Evolutionary conservation across 2,113 vertebrate genomes (phyloP).

Genomic region (Mionectes macconnelli): DNA sequence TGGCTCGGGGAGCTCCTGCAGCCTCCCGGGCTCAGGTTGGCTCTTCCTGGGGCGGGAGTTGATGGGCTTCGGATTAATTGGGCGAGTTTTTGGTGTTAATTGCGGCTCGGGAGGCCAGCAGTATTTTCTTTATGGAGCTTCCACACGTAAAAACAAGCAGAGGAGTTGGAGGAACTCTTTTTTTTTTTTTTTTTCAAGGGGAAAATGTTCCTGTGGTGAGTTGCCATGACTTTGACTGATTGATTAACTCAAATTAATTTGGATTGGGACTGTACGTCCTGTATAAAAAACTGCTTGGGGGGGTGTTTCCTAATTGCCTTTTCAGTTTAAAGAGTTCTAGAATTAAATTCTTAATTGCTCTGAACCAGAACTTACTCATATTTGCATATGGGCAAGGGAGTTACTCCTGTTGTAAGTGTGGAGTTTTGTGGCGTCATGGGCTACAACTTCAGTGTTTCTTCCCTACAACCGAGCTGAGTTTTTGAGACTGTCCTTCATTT

Average conservation of each 20-base stretch:
- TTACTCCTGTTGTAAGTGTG: neutral
- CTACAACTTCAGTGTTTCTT: neutral
- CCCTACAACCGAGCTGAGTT: neutral
- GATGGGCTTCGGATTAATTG: neutral
- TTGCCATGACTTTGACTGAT: neutral
- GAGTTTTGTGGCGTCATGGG: neutral
- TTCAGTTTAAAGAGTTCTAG: neutral
- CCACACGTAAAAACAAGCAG: neutral
- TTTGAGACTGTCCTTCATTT: neutral
- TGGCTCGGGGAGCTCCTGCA: neutral
- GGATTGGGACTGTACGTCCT: neutral
- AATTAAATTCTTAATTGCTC: neutral
- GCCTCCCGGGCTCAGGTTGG: neutral
- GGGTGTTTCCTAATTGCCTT: neutral
- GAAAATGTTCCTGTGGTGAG: neutral
- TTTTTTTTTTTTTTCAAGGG: neutral
- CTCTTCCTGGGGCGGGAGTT: neutral
- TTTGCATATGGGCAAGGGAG: neutral
- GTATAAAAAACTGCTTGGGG: neutral
- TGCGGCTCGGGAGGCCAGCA: neutral
- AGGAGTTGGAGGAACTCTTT: neutral
- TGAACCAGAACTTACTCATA: neutral
- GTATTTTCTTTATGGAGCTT: neutral
- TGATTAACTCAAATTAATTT: neutral
- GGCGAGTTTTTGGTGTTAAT: accelerated